Base-by-base conservation (phyloP, 2,797 vertebrate species). In the Enteromius trimaculatus region DNA sequence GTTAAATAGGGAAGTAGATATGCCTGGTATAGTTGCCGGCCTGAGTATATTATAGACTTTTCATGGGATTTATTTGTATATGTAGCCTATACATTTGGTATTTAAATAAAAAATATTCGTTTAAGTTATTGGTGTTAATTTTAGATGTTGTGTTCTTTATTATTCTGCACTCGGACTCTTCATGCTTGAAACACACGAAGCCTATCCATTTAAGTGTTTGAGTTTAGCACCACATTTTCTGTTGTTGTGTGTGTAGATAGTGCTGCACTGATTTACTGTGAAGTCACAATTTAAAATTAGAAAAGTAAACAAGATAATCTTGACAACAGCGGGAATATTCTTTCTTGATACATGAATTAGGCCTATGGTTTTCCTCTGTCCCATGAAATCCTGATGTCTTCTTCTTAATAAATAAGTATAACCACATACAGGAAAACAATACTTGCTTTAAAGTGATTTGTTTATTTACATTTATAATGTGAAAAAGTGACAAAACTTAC, bases 401-500 rank as follows among this genome's bases (percentile, higher is more conserved):
- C 31, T 10, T 58, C 11, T 10, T 3, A 34, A 14, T 14, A 44
- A 58, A 29, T 10, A 31, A 2, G 17, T 34, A 29, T 1, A 80
- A 44, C 17, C 26, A 2, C 23, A 37, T 60, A 74, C 64, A 58
- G n/a, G 71, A 81, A 47, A 84, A 49, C 4, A 47, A 84, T 37
- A 68, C 16, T 14, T 58, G 17, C 10, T 51, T 47, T 79, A 71
- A 62, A 78, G 88, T 92, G 89, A 87, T 87, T 87, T 82, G 39
- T 81, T 91, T 93, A 88, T 92, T 80, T 82, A 87, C 79, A 82
- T 60, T 44, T 55, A 80, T 74, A 80, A 65, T 82, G 88, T 91
- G 86, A 88, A 93, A 93, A 93, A 89, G 90, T 92, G 90, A 92
- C 90, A 93, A 91, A 80, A 85, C 14, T 85, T 91, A 81, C 69